phyloP scores from a whole-genome alignment of 2,113 vertebrate species.

The Connochaetes taurinus region DNA sequence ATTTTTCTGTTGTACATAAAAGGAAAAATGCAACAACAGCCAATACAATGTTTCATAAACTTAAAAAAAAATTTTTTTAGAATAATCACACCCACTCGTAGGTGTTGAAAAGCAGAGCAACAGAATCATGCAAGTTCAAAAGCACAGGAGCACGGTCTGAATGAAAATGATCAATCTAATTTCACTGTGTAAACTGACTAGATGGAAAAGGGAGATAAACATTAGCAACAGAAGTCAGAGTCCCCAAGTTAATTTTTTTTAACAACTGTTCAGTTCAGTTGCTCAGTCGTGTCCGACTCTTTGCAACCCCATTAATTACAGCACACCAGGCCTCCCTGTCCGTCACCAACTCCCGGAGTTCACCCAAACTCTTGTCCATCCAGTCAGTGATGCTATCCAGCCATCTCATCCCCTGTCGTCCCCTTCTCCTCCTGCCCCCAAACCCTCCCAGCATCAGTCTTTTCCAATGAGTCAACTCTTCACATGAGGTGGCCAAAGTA shows the following conservation, averaged over 20 bases:
- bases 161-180: background rate
- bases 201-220: background rate
- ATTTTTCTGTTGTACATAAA: conserved; percentile 29
- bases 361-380: no score
- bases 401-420: no score
- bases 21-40: conserved; percentile 9
- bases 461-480: no score
- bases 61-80: background rate
- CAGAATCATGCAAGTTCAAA: conserved; percentile 17
- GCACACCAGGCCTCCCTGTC: no score
- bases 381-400: no score
- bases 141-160: background rate
- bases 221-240: background rate
- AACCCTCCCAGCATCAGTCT: no score
- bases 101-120: conserved; percentile 18
- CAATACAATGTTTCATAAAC: conserved; percentile 17
- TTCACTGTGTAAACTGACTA: conserved; percentile 1
- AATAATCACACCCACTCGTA: background rate
- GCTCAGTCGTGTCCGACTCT: no score
- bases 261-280: background rate
- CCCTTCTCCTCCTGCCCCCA: no score
- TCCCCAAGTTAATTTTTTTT: background rate
- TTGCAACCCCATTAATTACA: no score
- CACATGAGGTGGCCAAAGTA: no score
- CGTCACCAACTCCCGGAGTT: no score